A percentile compares a stretch with the other conserved stretches of the same genome.
Conservation (phyloP, 2,888 invertebrate genomes). For the Dolomedes plantarius region DNA sequence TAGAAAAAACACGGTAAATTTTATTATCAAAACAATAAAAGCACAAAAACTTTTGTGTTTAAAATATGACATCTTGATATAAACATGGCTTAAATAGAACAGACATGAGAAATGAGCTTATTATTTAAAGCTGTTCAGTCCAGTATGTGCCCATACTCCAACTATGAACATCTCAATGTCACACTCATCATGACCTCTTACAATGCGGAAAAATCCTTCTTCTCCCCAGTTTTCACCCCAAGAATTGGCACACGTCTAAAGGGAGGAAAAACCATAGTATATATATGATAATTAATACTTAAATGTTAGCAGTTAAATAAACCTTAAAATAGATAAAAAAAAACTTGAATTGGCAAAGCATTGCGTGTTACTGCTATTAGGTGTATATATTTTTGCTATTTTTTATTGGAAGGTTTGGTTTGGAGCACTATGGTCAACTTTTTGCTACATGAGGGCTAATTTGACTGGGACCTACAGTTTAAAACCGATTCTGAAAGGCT, state of each 20-base stretch:
- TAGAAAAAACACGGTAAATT: too few relatives aligned
- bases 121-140: conserved; percentile 17
- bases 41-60: not conserved
- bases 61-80: not conserved
- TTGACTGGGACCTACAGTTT: too few relatives aligned
- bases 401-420: too few relatives aligned
- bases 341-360: too few relatives aligned
- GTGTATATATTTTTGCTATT: too few relatives aligned
- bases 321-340: too few relatives aligned
- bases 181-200: conserved; percentile 89
- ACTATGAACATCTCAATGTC: conserved; percentile 93
- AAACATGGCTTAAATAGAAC: not conserved
- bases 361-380: too few relatives aligned
- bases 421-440: too few relatives aligned
- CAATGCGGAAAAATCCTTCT: conserved; percentile 90
- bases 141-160: conserved; percentile 83
- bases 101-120: not conserved
- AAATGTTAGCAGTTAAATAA: too few relatives aligned
- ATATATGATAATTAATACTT: too few relatives aligned
- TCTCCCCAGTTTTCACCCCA: conserved; percentile 97
- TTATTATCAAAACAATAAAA: not conserved
- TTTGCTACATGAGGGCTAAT: too few relatives aligned
- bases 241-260: conserved; percentile 92
- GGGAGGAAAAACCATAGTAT: conserved; percentile 70
- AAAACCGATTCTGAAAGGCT: too few relatives aligned